Evolutionary conservation across 2,113 vertebrate genomes (phyloP).

Genomic region (Perognathus longimembris): DNA sequence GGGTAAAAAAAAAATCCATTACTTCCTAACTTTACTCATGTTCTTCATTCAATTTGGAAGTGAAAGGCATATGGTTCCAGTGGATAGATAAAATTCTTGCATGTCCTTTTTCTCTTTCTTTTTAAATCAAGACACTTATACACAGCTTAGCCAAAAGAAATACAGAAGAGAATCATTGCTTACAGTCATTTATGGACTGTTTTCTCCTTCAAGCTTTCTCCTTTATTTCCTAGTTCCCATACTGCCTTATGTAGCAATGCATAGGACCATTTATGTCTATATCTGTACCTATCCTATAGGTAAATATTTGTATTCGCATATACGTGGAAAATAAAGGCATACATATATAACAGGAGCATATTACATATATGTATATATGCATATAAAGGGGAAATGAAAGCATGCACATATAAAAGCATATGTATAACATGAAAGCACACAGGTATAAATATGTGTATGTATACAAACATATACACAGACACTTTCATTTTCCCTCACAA

Average conservation of each 20-base stretch:
- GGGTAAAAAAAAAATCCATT: neutral
- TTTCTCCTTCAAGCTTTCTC: neutral
- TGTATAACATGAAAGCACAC: too few relatives aligned
- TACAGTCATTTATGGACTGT: neutral
- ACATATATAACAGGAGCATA: too few relatives aligned
- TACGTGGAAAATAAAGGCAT: neutral
- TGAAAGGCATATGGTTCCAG: neutral
- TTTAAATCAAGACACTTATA: constrained; percentile 34
- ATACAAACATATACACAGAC: neutral
- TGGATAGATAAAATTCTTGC: neutral
- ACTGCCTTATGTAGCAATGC: neutral
- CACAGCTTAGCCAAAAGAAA: neutral
- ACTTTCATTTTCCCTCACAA: neutral
- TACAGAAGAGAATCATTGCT: neutral
- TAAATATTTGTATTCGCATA: neutral
- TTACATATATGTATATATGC: too few relatives aligned
- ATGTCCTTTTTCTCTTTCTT: neutral
- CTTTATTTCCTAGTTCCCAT: neutral
- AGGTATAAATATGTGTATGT: too few relatives aligned
- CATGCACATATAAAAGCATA: too few relatives aligned
- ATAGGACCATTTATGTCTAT: neutral
- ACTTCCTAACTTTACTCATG: neutral
- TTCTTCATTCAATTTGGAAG: constrained; percentile 35
- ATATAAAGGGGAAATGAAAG: too few relatives aligned
- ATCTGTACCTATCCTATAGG: neutral